A percentile compares a stretch with the other conserved stretches of the same genome.
phyloP scores from a whole-genome alignment of 2,113 vertebrate genomes.

The Gymnocephalus cernua region DNA sequence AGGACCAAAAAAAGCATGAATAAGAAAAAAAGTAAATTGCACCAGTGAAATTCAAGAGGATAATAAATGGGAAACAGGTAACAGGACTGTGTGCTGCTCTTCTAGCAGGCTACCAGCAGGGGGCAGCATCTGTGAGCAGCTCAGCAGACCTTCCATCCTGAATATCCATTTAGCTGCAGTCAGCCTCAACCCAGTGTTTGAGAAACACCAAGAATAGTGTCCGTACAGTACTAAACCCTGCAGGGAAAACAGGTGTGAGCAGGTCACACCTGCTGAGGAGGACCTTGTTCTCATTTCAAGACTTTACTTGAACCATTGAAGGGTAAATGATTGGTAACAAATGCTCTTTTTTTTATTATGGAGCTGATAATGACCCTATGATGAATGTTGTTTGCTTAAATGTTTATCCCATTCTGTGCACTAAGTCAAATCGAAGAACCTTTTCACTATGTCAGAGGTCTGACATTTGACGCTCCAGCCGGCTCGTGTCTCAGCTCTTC shows the following conservation, averaged over 20 bases:
- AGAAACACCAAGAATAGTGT: constrained; percentile 7
- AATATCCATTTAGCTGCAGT: constrained; percentile 43
- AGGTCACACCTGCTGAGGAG: constrained; percentile 4
- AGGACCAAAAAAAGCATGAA: too few species aligned
- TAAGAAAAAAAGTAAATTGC: background rate
- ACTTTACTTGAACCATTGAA: background rate
- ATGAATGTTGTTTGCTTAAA: background rate
- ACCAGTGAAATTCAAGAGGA: background rate
- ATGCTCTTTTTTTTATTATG: background rate
- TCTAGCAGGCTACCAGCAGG: constrained; percentile 42
- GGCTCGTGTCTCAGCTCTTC: background rate
- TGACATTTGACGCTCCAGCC: constrained; percentile 18
- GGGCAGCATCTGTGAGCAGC: constrained; percentile 22
- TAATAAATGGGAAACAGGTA: background rate
- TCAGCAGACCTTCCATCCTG: constrained; percentile 15
- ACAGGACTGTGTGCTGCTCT: background rate
- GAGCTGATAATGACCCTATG: background rate
- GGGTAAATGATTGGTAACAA: background rate
- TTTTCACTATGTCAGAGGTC: background rate
- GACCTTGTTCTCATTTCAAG: constrained; percentile 5
- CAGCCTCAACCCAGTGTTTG: constrained; percentile 28
- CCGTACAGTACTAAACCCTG: background rate
- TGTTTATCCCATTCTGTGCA: background rate
- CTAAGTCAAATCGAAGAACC: background rate
- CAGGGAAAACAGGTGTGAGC: constrained; percentile 23